phyloP scores from a whole-genome alignment of 2,888 invertebrate species.

The Melolontha melolontha region DNA sequence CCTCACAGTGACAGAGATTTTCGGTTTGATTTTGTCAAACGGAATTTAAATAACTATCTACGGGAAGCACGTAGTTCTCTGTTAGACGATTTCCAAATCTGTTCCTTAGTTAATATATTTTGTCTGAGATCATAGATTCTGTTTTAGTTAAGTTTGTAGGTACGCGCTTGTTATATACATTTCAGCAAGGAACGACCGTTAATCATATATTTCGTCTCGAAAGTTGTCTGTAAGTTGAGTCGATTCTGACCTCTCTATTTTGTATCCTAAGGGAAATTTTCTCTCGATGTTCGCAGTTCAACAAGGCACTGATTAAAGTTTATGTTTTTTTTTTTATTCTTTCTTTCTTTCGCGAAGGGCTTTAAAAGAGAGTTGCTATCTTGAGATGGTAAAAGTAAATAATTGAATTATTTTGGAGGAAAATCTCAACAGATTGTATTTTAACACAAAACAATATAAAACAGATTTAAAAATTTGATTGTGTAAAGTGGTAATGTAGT shows the following conservation, averaged over 20 bases:
- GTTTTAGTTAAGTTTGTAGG: slow-evolving; percentile 24
- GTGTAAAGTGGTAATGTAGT: no score
- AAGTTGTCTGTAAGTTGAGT: slow-evolving; percentile 14
- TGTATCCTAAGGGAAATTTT: slow-evolving; percentile 34
- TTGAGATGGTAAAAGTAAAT: slow-evolving; percentile 15
- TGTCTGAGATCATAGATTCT: slow-evolving; percentile 23
- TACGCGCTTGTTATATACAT: slow-evolving; percentile 32
- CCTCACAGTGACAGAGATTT: slow-evolving; percentile 7
- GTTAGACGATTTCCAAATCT: neutral
- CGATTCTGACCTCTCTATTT: slow-evolving; percentile 32
- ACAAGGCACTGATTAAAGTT: slow-evolving; percentile 28
- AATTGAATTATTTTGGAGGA: slow-evolving; percentile 19
- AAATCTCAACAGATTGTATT: no score
- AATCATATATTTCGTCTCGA: slow-evolving; percentile 36
- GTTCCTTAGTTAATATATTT: slow-evolving; percentile 12
- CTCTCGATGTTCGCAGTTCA: slow-evolving; percentile 15
- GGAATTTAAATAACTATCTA: slow-evolving; percentile 33
- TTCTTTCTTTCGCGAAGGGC: neutral
- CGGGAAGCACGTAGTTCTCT: neutral
- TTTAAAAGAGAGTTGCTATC: neutral
- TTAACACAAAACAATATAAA: no score
- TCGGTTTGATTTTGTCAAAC: slow-evolving; percentile 1
- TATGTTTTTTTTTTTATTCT: slow-evolving; percentile 15
- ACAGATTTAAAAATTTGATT: no score
- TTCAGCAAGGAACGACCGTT: slow-evolving; percentile 26